Percentiles rank a stretch among this genome's conserved stretches.
Evolutionary conservation across 2,888 invertebrate species (phyloP).

Genomic region (Glaucopsyche alexis): DNA sequence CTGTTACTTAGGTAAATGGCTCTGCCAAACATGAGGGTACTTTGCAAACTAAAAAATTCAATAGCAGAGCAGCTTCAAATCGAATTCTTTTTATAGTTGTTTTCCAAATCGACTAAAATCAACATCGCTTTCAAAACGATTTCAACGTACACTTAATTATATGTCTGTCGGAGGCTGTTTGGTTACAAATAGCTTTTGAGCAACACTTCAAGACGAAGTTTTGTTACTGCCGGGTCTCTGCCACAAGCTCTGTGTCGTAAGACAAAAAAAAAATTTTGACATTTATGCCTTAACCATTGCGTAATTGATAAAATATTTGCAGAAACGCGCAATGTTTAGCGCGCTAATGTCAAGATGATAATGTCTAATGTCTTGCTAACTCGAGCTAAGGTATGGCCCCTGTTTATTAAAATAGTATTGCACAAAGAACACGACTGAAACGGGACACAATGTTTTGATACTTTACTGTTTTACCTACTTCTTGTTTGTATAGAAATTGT

Average conservation of each 20-base stretch:
- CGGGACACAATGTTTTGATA: conserved; percentile 79
- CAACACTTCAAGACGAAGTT: conserved; percentile 77
- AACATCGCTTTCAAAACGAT: conserved; percentile 21
- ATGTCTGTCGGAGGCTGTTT: conserved; percentile 77
- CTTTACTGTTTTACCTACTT: conserved; percentile 72
- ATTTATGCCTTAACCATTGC: neutral
- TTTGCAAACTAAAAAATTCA: neutral
- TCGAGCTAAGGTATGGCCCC: conserved; percentile 1
- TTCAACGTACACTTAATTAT: conserved; percentile 67
- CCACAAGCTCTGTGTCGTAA: neutral
- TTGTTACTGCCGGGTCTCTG: conserved; percentile 54
- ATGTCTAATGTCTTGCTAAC: neutral
- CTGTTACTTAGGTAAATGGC: neutral
- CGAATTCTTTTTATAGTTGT: neutral
- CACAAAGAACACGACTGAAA: conserved; percentile 78
- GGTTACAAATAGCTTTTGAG: conserved; percentile 73
- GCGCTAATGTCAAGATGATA: neutral
- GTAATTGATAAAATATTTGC: neutral
- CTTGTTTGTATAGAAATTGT: conserved; percentile 61
- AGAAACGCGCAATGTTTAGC: neutral
- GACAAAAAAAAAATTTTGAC: neutral
- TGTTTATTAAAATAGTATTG: conserved; percentile 69
- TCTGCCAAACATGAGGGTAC: neutral
- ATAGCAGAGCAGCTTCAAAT: neutral
- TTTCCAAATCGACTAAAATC: conserved; percentile 10